Evolutionary conservation across 2,888 invertebrate species (phyloP).

Genomic region (Abscondita cerata): DNA sequence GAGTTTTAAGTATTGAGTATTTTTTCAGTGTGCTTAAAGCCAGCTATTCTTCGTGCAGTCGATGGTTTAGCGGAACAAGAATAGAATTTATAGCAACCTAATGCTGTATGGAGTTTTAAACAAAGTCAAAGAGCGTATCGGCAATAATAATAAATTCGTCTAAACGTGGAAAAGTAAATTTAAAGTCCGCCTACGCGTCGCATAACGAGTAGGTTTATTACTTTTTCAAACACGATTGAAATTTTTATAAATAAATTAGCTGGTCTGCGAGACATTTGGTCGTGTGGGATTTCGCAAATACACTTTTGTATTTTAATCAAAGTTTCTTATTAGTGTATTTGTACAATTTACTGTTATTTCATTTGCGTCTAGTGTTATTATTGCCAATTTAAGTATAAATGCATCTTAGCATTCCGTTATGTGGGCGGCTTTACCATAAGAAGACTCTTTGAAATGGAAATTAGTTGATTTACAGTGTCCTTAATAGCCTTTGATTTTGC

Average conservation of each 20-base stretch:
- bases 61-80: too few relatives aligned
- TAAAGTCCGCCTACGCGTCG: too few relatives aligned
- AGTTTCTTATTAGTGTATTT: constrained; percentile 13
- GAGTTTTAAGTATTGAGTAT: too few relatives aligned
- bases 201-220: neutral
- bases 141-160: too few relatives aligned
- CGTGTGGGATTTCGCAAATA: constrained; percentile 25
- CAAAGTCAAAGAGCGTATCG: too few relatives aligned
- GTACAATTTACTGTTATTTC: constrained; percentile 19
- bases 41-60: too few relatives aligned
- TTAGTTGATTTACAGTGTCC: constrained; percentile 16
- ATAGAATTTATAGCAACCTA: too few relatives aligned
- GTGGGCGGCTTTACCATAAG: constrained; percentile 16
- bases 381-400: constrained; percentile 18
- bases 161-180: too few relatives aligned
- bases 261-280: neutral
- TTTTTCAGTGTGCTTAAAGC: too few relatives aligned
- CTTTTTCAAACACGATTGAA: constrained; percentile 9
- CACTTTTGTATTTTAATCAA: constrained; percentile 9
- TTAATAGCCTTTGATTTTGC: constrained; percentile 9
- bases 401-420: constrained; percentile 15
- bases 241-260: constrained; percentile 13
- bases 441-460: constrained; percentile 22
- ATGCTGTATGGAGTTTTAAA: too few relatives aligned
- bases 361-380: constrained; percentile 15